Percentiles rank a stretch among this genome's conserved stretches.
Evolutionary conservation across 2,797 vertebrate genomes (phyloP).

Genomic region (Sebastes flavidus): DNA sequence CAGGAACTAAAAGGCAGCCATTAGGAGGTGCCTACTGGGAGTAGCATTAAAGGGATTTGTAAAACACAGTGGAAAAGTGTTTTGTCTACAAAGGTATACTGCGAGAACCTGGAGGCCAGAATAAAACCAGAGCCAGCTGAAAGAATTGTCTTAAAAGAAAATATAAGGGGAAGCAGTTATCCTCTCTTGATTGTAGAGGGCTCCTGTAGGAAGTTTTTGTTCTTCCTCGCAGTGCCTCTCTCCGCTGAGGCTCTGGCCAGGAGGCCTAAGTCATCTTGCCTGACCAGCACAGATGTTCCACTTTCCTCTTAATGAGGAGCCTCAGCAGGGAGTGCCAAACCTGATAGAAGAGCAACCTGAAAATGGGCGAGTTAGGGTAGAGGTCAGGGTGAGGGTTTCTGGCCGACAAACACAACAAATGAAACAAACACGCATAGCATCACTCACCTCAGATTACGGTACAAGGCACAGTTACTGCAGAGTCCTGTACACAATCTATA

Average conservation of each 20-base stretch:
- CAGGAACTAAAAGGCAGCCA: constrained; percentile 55
- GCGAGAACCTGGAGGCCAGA: constrained; percentile 59
- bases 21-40: constrained; percentile 57
- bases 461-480: constrained; percentile 8
- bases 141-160: constrained; percentile 48
- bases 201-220: constrained; percentile 57
- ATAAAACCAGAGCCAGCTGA: constrained; percentile 54
- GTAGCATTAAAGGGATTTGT: constrained; percentile 65
- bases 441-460: constrained; percentile 35
- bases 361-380: constrained; percentile 61
- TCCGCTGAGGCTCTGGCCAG: constrained; percentile 60
- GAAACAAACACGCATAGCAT: constrained; percentile 61
- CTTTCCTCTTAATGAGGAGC: constrained; percentile 75
- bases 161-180: constrained; percentile 38
- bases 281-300: constrained; percentile 78
- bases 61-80: constrained; percentile 64
- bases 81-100: constrained; percentile 68
- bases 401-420: constrained; percentile 68
- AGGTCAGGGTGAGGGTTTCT: constrained; percentile 64
- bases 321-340: constrained; percentile 70
- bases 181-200: constrained; percentile 37
- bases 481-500: not conserved
- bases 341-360: constrained; percentile 73
- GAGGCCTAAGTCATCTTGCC: constrained; percentile 71
- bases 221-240: constrained; percentile 47